A percentile compares a stretch with the other conserved stretches of the same genome.
Evolutionary conservation across 2,888 invertebrate species (phyloP).

Genomic region (Fragum sueziense): DNA sequence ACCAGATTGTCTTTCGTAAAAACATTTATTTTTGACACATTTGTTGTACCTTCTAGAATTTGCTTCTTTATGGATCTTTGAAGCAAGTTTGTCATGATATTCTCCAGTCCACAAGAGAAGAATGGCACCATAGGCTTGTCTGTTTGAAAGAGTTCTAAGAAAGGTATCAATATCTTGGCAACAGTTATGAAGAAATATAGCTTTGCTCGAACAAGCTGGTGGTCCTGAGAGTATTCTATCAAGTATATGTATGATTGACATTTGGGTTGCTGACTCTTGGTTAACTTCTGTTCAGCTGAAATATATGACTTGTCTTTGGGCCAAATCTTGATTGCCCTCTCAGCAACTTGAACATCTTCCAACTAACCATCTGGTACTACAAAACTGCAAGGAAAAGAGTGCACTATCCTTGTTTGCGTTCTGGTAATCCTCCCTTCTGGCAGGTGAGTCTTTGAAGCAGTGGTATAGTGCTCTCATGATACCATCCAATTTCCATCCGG

Average conservation of each 20-base stretch:
- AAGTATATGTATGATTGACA: not conserved
- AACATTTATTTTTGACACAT: constrained; percentile 30
- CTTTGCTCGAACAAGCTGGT: constrained; percentile 11
- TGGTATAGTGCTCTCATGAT: constrained; percentile 26
- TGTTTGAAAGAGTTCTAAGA: constrained; percentile 16
- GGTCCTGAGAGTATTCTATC: not conserved
- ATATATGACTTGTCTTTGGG: constrained; percentile 21
- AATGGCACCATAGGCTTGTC: constrained; percentile 23
- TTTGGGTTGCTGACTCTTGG: not conserved
- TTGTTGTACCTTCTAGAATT: constrained; percentile 22
- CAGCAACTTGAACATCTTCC: constrained; percentile 37
- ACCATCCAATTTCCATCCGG: constrained; percentile 54
- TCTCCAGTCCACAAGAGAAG: not conserved
- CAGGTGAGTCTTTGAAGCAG: constrained; percentile 34
- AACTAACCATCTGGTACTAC: constrained; percentile 41
- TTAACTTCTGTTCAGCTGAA: constrained; percentile 15
- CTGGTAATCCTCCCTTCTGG: constrained; percentile 23
- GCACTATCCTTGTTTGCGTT: constrained; percentile 20
- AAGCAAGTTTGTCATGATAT: not conserved
- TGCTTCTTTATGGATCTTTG: not conserved
- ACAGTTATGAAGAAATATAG: constrained; percentile 23
- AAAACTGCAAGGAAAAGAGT: constrained; percentile 38
- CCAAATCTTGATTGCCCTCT: constrained; percentile 46
- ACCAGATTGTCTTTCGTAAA: constrained; percentile 30
- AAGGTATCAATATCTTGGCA: constrained; percentile 20